Conservation (phyloP, 2,888 invertebrate genomes). For the Phyto melanocephala region DNA sequence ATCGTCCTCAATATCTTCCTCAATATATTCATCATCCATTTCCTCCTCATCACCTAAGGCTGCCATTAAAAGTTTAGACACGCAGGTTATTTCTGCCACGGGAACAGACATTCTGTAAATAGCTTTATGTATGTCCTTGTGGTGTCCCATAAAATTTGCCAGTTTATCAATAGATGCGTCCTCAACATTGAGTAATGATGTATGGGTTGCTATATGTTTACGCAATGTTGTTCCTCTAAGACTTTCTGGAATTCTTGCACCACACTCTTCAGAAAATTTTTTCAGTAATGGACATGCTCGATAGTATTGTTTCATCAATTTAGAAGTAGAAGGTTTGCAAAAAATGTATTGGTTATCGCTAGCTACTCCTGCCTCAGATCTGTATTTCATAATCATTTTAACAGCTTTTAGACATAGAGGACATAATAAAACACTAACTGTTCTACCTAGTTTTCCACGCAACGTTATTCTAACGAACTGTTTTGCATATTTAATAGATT, state of each 20-base stretch:
- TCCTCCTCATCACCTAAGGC: conserved; percentile 6
- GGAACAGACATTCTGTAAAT: no score
- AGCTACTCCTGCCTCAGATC: conserved; percentile 10
- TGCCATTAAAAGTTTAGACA: conserved; percentile 21
- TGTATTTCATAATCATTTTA: conserved; percentile 12
- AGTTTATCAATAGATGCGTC: no score
- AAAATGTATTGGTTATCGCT: conserved; percentile 18
- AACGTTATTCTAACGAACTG: no score
- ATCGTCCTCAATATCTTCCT: background rate
- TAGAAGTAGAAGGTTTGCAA: background rate
- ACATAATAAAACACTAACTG: conserved; percentile 11
- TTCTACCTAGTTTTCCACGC: no score
- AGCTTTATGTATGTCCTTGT: conserved; percentile 32
- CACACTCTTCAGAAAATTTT: no score
- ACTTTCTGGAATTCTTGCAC: background rate
- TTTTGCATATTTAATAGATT: conserved; percentile 15
- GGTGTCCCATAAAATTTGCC: no score
- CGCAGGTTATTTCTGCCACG: conserved; percentile 14
- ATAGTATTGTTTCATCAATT: background rate
- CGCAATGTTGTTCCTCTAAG: background rate
- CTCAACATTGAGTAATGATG: no score
- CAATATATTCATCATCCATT: background rate
- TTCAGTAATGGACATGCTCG: no score
- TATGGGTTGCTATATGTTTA: background rate
- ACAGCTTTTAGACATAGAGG: background rate